These are phyloP conservation scores for Bombylius discolor DNA, from an alignment of 2,888 invertebrate species.

Conservation along the genomic window DNA sequence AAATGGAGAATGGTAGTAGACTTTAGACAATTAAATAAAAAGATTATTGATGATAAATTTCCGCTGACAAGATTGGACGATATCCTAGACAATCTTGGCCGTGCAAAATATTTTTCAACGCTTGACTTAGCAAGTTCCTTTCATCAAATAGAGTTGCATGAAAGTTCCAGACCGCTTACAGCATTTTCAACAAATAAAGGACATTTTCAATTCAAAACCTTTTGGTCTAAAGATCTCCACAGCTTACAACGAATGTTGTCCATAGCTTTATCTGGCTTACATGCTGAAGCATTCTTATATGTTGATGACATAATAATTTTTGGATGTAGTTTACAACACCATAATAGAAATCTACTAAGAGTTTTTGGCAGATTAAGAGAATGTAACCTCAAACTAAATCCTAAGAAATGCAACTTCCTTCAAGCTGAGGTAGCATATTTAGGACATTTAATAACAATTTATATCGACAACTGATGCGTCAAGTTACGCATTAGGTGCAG, in stretches of 20 bases:
- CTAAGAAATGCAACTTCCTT: constrained; percentile 8
- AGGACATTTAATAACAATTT: constrained; percentile 14
- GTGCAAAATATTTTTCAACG: not conserved
- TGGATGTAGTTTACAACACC: constrained; percentile 7
- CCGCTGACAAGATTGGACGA: constrained; percentile 4
- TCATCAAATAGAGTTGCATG: constrained; percentile 9
- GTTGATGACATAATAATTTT: constrained; percentile 15
- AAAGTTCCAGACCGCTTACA: constrained; percentile 10
- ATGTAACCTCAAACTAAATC: constrained; percentile 5
- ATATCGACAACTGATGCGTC: constrained; percentile 22
- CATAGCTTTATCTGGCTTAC: not conserved
- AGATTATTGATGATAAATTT: constrained; percentile 4
- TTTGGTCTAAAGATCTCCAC: constrained; percentile 5
- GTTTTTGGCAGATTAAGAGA: constrained; percentile 2
- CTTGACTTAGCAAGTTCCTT: not conserved
- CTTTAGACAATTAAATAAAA: constrained; percentile 9
- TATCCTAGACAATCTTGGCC: constrained; percentile 6
- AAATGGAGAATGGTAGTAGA: not conserved
- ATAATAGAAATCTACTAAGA: constrained; percentile 4
- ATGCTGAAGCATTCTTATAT: constrained; percentile 8
- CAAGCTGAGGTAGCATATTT: constrained; percentile 10
- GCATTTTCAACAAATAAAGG: constrained; percentile 10
- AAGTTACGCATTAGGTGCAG: constrained; percentile 17
- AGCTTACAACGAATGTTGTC: constrained; percentile 10
- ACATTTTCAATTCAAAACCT: constrained; percentile 3